These are phyloP conservation scores for Pterostichus niger DNA, from an alignment of 2,888 invertebrate genomes.

Conservation along the genomic window DNA sequence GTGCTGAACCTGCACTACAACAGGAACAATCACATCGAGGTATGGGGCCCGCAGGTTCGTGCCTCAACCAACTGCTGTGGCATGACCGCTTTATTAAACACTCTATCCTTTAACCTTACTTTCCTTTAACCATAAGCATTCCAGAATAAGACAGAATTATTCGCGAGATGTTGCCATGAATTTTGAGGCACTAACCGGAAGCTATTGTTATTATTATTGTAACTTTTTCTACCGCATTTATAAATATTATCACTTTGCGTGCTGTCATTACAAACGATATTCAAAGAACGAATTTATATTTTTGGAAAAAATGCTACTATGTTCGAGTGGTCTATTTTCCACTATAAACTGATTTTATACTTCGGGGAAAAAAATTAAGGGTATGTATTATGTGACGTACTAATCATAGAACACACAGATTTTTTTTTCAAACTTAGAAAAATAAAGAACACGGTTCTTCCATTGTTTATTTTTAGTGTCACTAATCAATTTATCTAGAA, in stretches of 20 bases:
- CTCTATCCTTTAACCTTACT: constrained; percentile 20
- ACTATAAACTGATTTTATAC: too few species aligned
- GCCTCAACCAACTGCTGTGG: constrained; percentile 72
- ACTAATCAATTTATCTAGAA: too few species aligned
- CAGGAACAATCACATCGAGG: constrained; percentile 97
- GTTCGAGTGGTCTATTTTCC: too few species aligned
- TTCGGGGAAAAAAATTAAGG: too few species aligned
- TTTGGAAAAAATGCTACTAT: too few species aligned
- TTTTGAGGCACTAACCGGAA: constrained; percentile 44
- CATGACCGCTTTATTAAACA: constrained; percentile 62
- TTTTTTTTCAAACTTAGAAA: too few species aligned
- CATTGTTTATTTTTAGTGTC: too few species aligned
- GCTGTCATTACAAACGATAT: neutral
- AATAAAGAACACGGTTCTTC: too few species aligned
- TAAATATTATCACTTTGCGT: neutral
- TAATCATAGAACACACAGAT: too few species aligned
- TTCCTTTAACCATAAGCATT: constrained; percentile 29
- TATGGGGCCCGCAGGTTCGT: constrained; percentile 86
- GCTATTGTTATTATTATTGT: neutral
- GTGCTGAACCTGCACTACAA: constrained; percentile 99
- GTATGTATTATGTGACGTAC: too few species aligned
- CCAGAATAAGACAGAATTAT: constrained; percentile 3
- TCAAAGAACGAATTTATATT: too few species aligned
- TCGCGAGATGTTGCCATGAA: neutral
- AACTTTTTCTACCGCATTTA: neutral